phyloP scores from a whole-genome alignment of 2,888 invertebrate genomes.

The Cacoxenus indagator region DNA sequence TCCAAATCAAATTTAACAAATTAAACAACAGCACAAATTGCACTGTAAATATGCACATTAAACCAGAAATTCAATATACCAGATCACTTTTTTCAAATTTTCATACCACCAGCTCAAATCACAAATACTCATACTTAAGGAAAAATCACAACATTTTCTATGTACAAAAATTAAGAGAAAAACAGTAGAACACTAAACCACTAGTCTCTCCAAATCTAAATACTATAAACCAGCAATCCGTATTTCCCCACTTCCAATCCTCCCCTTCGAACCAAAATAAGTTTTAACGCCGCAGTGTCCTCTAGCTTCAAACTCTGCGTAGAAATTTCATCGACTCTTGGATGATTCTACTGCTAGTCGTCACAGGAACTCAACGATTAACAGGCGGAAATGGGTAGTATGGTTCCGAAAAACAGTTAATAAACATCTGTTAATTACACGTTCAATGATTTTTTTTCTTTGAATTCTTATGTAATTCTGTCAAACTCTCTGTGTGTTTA shows the following conservation, averaged over 20 bases:
- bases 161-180: constrained; percentile 26
- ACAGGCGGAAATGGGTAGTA: constrained; percentile 55
- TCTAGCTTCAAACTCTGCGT: constrained; percentile 32
- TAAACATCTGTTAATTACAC: background rate
- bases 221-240: constrained; percentile 19
- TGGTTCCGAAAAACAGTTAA: constrained; percentile 40
- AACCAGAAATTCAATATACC: too few relatives aligned
- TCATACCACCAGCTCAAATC: constrained; percentile 1
- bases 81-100: too few relatives aligned
- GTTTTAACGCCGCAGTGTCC: constrained; percentile 29
- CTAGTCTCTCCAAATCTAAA: constrained; percentile 39
- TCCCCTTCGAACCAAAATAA: background rate
- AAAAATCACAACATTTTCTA: background rate
- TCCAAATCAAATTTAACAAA: constrained; percentile 32
- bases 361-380: constrained; percentile 46
- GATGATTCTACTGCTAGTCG: constrained; percentile 33
- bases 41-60: constrained; percentile 60
- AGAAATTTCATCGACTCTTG: constrained; percentile 23
- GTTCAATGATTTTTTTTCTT: background rate
- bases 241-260: constrained; percentile 30
- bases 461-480: background rate
- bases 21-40: constrained; percentile 38
- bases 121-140: constrained; percentile 15
- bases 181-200: constrained; percentile 29
- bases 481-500: background rate